Conservation (phyloP, 2,113 vertebrate species). For the Erpornis zantholeuca region DNA sequence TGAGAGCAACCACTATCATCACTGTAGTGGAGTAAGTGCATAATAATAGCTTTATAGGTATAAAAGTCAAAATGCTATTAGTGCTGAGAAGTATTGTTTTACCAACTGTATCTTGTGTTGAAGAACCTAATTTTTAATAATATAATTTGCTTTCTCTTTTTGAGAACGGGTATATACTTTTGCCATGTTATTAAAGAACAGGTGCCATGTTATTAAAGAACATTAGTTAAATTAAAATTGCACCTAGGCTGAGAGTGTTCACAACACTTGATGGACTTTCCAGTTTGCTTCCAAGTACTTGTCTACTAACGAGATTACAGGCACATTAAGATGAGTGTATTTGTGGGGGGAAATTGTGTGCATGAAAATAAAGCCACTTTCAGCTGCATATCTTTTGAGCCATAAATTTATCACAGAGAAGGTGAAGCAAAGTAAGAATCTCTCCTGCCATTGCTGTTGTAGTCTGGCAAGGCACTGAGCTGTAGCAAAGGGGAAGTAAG, state of each 20-base stretch:
- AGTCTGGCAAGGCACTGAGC: not conserved
- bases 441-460: not conserved
- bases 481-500: not conserved
- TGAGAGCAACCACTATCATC: not conserved
- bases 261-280: not conserved
- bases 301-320: constrained; percentile 13
- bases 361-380: not conserved
- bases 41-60: not conserved
- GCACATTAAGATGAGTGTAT: not conserved
- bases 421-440: not conserved
- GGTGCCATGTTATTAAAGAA: not conserved
- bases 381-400: not conserved
- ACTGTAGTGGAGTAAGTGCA: not conserved
- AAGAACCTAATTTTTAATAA: not conserved
- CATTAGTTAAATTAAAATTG: constrained; percentile 38
- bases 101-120: not conserved
- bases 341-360: not conserved
- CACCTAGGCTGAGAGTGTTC: not conserved
- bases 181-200: no score
- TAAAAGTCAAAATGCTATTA: constrained; percentile 10
- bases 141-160: not conserved
- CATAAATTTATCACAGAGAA: not conserved
- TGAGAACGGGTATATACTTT: not conserved
- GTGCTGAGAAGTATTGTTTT: not conserved
- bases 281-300: constrained; percentile 4